Evolutionary conservation across 2,888 invertebrate genomes (phyloP).

Genomic region (Drosophila incognita): DNA sequence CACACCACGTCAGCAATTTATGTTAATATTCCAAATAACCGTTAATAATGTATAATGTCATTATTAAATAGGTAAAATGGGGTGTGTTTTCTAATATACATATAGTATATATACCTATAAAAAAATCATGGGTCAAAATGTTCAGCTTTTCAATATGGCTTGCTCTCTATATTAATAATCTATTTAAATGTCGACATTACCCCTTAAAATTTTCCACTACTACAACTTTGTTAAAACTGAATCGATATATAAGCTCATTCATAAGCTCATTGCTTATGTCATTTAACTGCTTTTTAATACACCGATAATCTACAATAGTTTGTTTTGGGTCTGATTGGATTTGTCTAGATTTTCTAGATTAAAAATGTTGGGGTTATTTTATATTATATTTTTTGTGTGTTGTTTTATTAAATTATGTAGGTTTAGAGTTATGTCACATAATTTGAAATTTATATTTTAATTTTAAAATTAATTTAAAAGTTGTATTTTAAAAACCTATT

Average conservation of each 20-base stretch:
- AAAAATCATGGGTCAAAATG: too few relatives aligned
- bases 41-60: background rate
- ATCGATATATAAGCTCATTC: background rate
- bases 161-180: background rate
- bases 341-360: background rate
- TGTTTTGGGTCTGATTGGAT: background rate
- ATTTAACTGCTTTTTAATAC: background rate
- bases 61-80: background rate
- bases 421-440: background rate
- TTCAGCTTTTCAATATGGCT: background rate
- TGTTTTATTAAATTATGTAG: background rate
- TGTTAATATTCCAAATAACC: background rate
- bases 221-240: background rate
- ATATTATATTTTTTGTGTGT: background rate
- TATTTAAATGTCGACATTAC: background rate
- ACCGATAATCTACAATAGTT: background rate
- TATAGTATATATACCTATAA: too few relatives aligned
- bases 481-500: background rate
- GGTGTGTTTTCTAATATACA: too few relatives aligned
- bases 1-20: background rate
- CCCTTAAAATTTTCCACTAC: background rate
- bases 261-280: background rate
- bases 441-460: background rate
- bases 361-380: background rate
- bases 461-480: background rate